Conservation (phyloP, 2,797 vertebrate species). For the Platalea minor region DNA sequence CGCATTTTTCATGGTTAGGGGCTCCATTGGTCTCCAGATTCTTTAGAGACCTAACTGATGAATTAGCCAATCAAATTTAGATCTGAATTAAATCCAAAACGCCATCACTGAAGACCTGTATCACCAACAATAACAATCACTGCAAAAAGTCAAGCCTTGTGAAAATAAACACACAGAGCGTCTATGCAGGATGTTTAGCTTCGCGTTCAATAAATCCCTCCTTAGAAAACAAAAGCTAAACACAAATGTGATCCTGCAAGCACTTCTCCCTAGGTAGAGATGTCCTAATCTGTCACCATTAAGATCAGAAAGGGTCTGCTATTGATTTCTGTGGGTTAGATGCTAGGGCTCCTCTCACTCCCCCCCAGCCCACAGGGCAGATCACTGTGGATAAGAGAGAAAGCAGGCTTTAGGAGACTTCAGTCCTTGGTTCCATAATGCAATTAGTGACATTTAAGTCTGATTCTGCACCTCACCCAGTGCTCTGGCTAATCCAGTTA, state of each 20-base stretch:
- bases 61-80: slow-evolving; percentile 39
- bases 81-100: slow-evolving; percentile 14
- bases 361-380: background rate
- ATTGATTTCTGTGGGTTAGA: background rate
- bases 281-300: background rate
- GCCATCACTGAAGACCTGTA: background rate
- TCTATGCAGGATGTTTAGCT: background rate
- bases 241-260: background rate
- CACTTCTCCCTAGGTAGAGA: background rate
- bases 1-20: slow-evolving; percentile 46
- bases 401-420: background rate
- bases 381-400: background rate
- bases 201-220: background rate
- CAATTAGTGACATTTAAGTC: background rate
- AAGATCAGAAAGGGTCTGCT: background rate
- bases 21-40: slow-evolving; percentile 2
- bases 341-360: background rate
- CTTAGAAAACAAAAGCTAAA: background rate
- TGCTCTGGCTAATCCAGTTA: background rate
- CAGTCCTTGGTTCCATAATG: background rate
- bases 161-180: background rate
- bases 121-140: background rate
- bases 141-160: background rate
- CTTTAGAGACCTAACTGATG: slow-evolving; percentile 20
- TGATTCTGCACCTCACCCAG: background rate